These are phyloP conservation scores for Thamnophis sirtalis DNA, from an alignment of 2,113 vertebrate species.

Conservation along the genomic window DNA sequence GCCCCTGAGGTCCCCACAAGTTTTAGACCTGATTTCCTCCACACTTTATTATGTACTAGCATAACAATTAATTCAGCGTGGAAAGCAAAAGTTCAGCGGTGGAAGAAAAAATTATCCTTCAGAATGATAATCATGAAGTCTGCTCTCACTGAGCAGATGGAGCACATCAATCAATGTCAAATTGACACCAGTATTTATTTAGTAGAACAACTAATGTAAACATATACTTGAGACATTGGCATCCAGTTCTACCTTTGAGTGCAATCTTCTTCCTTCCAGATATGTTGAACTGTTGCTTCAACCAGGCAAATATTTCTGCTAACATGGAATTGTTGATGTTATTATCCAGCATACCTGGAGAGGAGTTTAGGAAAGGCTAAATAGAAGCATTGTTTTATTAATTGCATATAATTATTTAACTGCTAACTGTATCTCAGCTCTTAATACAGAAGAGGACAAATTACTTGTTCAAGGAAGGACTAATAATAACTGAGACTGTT, in stretches of 20 bases:
- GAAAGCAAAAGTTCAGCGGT: neutral
- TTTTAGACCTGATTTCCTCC: neutral
- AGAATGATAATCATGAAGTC: constrained; percentile 22
- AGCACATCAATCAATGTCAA: neutral
- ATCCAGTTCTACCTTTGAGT: neutral
- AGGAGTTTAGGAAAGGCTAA: neutral
- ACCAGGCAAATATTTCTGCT: neutral
- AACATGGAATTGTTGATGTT: neutral
- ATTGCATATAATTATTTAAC: neutral
- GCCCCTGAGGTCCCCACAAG: neutral
- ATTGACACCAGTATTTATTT: constrained; percentile 11
- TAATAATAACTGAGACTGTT: neutral
- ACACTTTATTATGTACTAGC: constrained; percentile 9
- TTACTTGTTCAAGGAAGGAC: constrained; percentile 4
- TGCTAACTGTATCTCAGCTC: neutral
- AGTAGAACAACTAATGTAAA: neutral
- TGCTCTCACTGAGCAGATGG: neutral
- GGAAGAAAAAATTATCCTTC: constrained; percentile 7
- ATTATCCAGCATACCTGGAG: neutral
- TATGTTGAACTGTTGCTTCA: neutral
- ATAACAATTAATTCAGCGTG: constrained; percentile 24
- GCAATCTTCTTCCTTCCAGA: neutral
- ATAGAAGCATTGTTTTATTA: neutral
- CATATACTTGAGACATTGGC: neutral
- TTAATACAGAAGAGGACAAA: neutral